These are phyloP conservation scores for Coilia nasus DNA, from an alignment of 2,797 vertebrate genomes.

Conservation along the genomic window DNA sequence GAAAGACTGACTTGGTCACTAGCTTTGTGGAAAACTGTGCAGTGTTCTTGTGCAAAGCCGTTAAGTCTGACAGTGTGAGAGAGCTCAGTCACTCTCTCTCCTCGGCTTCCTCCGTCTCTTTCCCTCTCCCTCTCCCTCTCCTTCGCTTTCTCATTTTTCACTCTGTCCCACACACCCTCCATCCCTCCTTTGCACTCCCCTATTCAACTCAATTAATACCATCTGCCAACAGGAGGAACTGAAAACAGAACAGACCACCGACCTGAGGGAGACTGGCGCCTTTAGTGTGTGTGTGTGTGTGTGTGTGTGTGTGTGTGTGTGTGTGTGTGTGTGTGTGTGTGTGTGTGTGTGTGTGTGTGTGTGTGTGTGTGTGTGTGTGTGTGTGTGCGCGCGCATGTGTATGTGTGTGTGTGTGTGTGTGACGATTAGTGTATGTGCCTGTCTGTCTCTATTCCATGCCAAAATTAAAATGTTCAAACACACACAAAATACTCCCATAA, in stretches of 20 bases:
- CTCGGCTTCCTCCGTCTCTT: too few species aligned
- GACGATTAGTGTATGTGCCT: neutral
- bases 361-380: slow-evolving; percentile 22
- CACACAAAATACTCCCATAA: neutral
- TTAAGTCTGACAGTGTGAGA: neutral
- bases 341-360: slow-evolving; percentile 13
- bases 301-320: slow-evolving; percentile 13
- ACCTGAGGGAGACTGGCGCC: slow-evolving; percentile 48
- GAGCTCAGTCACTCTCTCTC: neutral
- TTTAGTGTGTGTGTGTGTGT: slow-evolving; percentile 36
- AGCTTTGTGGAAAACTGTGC: neutral
- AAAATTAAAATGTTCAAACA: neutral
- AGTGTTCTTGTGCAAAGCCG: neutral
- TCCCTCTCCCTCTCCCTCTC: neutral
- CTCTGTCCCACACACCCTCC: neutral
- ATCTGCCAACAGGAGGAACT: slow-evolving; percentile 49
- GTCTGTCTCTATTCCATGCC: slow-evolving; percentile 15
- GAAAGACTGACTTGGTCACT: too few species aligned
- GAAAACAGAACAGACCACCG: slow-evolving; percentile 46
- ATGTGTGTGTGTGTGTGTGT: slow-evolving; percentile 16
- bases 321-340: neutral
- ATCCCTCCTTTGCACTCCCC: neutral
- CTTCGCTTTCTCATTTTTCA: neutral
- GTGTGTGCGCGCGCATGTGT: slow-evolving; percentile 33
- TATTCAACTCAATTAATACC: slow-evolving; percentile 46